phyloP scores from a whole-genome alignment of 2,113 vertebrate species.

The Amia ocellicauda region DNA sequence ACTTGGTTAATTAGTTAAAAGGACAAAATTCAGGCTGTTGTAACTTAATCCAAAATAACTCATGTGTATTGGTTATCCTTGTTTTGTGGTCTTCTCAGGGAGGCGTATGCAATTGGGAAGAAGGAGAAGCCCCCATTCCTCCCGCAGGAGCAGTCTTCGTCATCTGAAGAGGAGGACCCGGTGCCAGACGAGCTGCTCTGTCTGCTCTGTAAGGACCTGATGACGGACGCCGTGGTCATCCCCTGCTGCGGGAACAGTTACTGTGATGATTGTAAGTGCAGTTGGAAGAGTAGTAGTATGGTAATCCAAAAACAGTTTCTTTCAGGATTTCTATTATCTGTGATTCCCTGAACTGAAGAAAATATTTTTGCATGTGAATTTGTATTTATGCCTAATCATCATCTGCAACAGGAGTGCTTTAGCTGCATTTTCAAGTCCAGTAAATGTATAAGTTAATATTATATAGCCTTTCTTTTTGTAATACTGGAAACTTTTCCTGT shows the following conservation, averaged over 20 bases:
- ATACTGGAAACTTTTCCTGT: background rate
- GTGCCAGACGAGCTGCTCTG: conserved; percentile 89
- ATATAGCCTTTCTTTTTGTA: background rate
- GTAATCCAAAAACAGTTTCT: background rate
- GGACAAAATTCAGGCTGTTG: no score
- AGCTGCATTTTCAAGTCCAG: no score
- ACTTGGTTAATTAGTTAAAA: no score
- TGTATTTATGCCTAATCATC: no score
- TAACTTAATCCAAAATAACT: no score
- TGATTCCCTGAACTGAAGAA: background rate
- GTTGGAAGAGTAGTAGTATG: background rate
- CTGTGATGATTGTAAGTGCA: conserved; percentile 94
- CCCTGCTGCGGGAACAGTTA: conserved; percentile 98
- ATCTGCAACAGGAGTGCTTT: no score
- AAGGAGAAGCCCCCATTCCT: conserved; percentile 92
- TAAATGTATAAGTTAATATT: no score
- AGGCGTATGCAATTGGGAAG: conserved; percentile 92
- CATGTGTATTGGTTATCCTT: no score
- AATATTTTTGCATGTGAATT: background rate
- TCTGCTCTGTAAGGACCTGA: conserved; percentile 89
- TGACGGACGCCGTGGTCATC: conserved; percentile 93
- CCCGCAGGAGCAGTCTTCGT: conserved; percentile 70
- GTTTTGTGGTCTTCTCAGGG: conserved; percentile 51
- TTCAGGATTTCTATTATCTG: background rate
- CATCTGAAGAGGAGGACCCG: conserved; percentile 79